Conservation (phyloP, 2,797 vertebrate species). For the Darevskia nairensis region DNA sequence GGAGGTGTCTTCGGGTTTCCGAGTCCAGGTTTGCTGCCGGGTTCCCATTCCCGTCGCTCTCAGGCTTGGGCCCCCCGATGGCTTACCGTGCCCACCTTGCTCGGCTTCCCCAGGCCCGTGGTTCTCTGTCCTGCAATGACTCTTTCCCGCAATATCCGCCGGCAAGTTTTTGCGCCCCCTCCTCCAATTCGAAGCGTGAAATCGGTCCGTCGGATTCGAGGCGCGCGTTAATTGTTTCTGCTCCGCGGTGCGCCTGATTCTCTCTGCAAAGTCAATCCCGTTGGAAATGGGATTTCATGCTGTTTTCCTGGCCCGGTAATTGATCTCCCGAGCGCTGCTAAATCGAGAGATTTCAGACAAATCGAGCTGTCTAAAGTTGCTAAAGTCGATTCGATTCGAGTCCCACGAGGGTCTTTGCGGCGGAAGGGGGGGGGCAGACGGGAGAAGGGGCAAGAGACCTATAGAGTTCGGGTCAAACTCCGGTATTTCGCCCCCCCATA, state of each 20-base stretch:
- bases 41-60: background rate
- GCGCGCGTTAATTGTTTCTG: background rate
- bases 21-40: background rate
- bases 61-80: background rate
- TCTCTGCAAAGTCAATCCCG: background rate
- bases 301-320: background rate
- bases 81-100: too few species aligned
- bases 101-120: background rate
- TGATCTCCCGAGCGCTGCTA: background rate
- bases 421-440: background rate
- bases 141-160: too few species aligned
- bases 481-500: background rate
- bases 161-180: background rate
- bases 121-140: accelerated
- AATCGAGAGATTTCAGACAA: background rate
- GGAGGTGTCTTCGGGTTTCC: background rate
- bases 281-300: background rate
- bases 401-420: too few species aligned
- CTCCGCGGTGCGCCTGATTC: background rate
- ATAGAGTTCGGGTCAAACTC: background rate
- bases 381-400: background rate
- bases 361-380: background rate
- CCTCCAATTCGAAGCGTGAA: background rate
- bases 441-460: background rate
- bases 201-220: background rate